phyloP scores from a whole-genome alignment of 1,140 invertebrate species.

The Rhyacophila brunnea region DNA sequence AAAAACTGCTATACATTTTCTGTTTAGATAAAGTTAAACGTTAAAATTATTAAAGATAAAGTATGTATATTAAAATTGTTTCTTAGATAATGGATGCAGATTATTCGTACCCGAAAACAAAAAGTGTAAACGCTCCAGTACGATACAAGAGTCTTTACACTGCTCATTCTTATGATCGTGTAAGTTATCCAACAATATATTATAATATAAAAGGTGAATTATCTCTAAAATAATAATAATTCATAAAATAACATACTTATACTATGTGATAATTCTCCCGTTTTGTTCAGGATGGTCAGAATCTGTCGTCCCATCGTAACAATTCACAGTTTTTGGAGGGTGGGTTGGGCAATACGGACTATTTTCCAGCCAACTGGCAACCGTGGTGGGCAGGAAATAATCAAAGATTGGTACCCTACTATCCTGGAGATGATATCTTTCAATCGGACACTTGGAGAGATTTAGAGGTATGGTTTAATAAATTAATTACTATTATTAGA shows the following conservation, averaged over 20 bases:
- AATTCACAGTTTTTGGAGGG: conserved; percentile 53
- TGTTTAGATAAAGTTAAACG: too few relatives aligned
- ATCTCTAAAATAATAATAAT: not conserved
- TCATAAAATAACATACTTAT: not conserved
- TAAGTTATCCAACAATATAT: conserved; percentile 16
- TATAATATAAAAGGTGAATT: not conserved
- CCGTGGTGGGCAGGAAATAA: conserved; percentile 46
- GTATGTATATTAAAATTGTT: too few relatives aligned
- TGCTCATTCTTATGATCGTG: conserved; percentile 52
- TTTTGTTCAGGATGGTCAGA: conserved; percentile 49
- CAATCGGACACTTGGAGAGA: conserved; percentile 52
- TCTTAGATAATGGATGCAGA: too few relatives aligned
- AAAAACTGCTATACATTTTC: too few relatives aligned
- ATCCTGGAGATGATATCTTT: conserved; percentile 50
- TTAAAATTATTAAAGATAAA: too few relatives aligned
- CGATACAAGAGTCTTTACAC: conserved; percentile 47
- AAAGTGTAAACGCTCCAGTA: too few relatives aligned
- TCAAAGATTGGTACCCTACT: conserved; percentile 48
- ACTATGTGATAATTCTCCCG: too few relatives aligned
- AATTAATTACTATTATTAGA: too few relatives aligned
- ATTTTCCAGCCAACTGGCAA: conserved; percentile 47
- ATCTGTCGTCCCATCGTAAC: conserved; percentile 49
- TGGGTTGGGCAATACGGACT: conserved; percentile 48
- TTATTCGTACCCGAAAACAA: too few relatives aligned
- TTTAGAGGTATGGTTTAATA: conserved; percentile 41